Conservation (phyloP, 2,888 invertebrate species). For the Sphecodes monilicornis region DNA sequence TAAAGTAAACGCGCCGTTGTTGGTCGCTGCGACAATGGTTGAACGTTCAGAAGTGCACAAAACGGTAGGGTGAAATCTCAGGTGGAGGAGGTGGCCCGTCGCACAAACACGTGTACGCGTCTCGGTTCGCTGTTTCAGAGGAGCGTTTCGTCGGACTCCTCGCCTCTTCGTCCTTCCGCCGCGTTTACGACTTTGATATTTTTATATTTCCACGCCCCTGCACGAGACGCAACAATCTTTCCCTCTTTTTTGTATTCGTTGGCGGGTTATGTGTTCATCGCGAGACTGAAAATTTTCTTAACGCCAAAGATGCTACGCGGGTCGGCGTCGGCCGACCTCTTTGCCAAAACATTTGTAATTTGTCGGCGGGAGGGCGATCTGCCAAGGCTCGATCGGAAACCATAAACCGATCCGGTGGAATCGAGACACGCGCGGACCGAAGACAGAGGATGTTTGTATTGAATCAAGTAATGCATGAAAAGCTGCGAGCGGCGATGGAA, state of each 20-base stretch:
- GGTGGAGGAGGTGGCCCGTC: conserved; percentile 54
- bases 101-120: conserved; percentile 52
- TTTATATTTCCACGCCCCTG: conserved; percentile 22
- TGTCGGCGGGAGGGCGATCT: background rate
- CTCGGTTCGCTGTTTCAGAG: conserved; percentile 10
- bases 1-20: conserved; percentile 76
- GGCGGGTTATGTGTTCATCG: conserved; percentile 34
- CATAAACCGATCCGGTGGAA: conserved; percentile 39
- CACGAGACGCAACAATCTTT: conserved; percentile 22
- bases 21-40: conserved; percentile 80
- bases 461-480: conserved; percentile 75
- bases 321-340: background rate
- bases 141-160: background rate
- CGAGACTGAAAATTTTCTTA: conserved; percentile 20
- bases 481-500: conserved; percentile 26
- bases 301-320: conserved; percentile 8
- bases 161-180: conserved; percentile 1
- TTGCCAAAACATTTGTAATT: conserved; percentile 14
- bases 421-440: conserved; percentile 40
- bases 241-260: conserved; percentile 13
- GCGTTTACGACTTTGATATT: conserved; percentile 26
- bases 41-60: conserved; percentile 80
- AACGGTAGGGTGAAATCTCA: conserved; percentile 41
- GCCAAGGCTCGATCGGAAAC: background rate
- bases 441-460: conserved; percentile 51